Conservation (phyloP, 2,888 invertebrate genomes). For the Tetramorium bicarinatum region DNA sequence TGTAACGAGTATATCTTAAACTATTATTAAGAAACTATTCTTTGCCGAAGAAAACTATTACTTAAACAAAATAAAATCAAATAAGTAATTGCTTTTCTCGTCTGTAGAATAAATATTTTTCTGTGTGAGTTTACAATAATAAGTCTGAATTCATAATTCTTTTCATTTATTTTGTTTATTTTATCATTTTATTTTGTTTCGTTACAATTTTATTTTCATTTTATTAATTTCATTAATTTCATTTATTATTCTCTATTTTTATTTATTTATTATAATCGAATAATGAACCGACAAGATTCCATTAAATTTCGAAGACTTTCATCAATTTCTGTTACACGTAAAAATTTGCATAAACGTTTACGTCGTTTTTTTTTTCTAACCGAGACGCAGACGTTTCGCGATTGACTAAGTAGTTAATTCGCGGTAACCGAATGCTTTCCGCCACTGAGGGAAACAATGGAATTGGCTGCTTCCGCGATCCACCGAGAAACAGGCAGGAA, state of each 20-base stretch:
- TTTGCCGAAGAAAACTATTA: no score
- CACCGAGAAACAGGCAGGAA: conserved; percentile 36
- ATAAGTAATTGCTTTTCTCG: no score
- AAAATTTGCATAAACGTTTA: conserved; percentile 14
- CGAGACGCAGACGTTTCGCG: conserved; percentile 8
- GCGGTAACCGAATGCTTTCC: conserved; percentile 46
- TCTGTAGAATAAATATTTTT: no score
- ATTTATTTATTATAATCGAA: not conserved
- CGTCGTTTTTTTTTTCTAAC: conserved; percentile 10
- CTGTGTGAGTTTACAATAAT: not conserved
- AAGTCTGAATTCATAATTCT: not conserved
- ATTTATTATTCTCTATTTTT: not conserved
- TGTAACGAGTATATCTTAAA: no score
- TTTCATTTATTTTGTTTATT: no score
- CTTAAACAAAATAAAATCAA: no score
- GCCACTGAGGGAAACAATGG: conserved; percentile 44
- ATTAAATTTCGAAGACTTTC: not conserved
- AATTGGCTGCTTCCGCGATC: conserved; percentile 51
- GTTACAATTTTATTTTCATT: no score
- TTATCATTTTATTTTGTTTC: no score
- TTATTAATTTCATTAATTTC: no score
- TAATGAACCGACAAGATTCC: not conserved
- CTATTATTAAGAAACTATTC: no score
- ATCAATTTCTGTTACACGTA: not conserved
- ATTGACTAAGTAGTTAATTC: conserved; percentile 53